Base-by-base conservation (phyloP, 2,888 invertebrate species). In the Standfussiana lucernea region DNA sequence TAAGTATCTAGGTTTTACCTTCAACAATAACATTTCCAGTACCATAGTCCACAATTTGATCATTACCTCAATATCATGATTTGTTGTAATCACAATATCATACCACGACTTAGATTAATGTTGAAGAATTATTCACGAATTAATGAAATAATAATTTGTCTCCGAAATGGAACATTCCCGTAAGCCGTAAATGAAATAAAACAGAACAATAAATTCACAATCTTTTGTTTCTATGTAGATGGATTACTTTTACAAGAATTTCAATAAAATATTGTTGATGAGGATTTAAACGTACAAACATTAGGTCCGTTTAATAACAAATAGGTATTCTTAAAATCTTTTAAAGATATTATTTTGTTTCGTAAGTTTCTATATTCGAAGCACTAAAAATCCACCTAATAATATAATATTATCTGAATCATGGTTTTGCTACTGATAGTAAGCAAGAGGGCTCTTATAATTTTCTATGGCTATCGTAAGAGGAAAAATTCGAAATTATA, bases 41-140 rank as follows among this genome's bases (percentile, higher is more conserved):
- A 66, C 10, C 4, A 67, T n/a, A 37, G 8, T 28, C 13, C n/a
- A 18, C 2, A 67, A 50, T 28, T 75, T 68, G 40, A 72, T 21
- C 50, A 45, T 32, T 28, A 65, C 50, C 59, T 56, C 11, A 56
- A 79, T 70, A 32, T 40, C 50, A 64, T 45, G 3, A 68, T 50
- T 67, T 74, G 28, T 67, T 80, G 28, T 69, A 47, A 66, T 61
- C 11, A 66, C 53, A 61, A 75, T 72, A 64, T 53, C 35, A 81
- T 67, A 81, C 35, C 42, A 35, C 13, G 85, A 77, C 82, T 35
- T 45, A 82, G 77, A 83, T 85, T 67, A 73, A 85, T 77, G 70
- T 67, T 71, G 67, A 71, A 67, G 71, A 82, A 83, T 83, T 85
- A 81, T 70, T 64, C 45, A 8, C 45, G 35, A 64, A 73, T 73